phyloP scores from a whole-genome alignment of 2,888 invertebrate species.

The Pollenia angustigena region DNA sequence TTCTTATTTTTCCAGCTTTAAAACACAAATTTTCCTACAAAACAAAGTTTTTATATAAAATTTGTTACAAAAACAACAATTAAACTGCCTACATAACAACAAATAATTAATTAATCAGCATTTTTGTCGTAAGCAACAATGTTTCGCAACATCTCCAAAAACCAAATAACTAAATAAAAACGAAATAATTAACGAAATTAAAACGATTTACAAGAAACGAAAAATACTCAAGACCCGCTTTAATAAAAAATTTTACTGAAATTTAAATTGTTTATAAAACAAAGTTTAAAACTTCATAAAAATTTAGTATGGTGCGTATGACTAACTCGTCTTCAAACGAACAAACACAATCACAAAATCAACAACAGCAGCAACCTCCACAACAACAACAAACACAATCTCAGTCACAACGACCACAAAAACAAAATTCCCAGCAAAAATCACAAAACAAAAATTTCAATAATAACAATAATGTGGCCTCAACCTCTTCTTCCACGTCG shows the following conservation, averaged over 20 bases:
- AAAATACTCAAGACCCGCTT: not conserved
- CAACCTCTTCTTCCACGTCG: conserved; percentile 76
- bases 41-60: conserved; percentile 23
- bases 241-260: not conserved
- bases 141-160: conserved; percentile 51
- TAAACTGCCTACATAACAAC: conserved; percentile 35
- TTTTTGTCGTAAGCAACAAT: conserved; percentile 63
- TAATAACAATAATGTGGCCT: conserved; percentile 72
- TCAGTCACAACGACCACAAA: conserved; percentile 63
- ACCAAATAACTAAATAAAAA: conserved; percentile 31
- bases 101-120: conserved; percentile 44
- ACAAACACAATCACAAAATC: conserved; percentile 64
- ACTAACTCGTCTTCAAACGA: conserved; percentile 80
- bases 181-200: conserved; percentile 13
- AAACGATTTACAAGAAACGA: conserved; percentile 11
- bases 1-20: conserved; percentile 55
- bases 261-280: conserved; percentile 5
- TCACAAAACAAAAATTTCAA: conserved; percentile 59
- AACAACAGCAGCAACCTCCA: conserved; percentile 74
- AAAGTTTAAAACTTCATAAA: conserved; percentile 5
- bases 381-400: conserved; percentile 61
- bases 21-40: conserved; percentile 40
- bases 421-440: conserved; percentile 52
- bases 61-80: conserved; percentile 9
- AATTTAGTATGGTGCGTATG: conserved; percentile 82